These are phyloP conservation scores for Kuschelorhynchus macadamiae DNA, from an alignment of 2,888 invertebrate species.

Conservation along the genomic window DNA sequence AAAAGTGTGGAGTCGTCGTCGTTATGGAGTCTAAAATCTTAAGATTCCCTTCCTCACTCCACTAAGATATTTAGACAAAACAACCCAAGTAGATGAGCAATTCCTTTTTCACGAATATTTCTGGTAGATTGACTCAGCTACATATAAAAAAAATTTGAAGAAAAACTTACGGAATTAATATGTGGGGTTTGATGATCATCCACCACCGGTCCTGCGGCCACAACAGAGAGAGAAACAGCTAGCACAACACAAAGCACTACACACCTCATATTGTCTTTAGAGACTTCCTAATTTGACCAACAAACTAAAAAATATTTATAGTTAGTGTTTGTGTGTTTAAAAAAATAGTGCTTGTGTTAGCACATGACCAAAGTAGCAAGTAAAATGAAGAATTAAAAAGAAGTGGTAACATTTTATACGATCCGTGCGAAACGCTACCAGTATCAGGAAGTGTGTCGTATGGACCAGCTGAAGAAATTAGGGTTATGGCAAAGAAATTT, in stretches of 20 bases:
- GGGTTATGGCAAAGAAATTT: conserved; percentile 60
- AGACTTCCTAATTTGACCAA: conserved; percentile 9
- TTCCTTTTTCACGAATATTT: no score
- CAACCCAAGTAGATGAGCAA: no score
- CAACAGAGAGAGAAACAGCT: conserved; percentile 57
- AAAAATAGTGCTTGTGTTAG: conserved; percentile 49
- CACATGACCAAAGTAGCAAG: conserved; percentile 67
- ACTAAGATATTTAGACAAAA: no score
- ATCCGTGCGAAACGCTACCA: conserved; percentile 54
- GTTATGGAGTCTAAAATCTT: no score
- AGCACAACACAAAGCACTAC: conserved; percentile 67
- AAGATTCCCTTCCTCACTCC: no score
- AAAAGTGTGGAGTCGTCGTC: no score
- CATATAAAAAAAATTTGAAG: no score
- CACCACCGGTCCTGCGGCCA: conserved; percentile 64
- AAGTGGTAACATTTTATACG: conserved; percentile 68
- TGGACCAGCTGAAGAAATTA: conserved; percentile 68
- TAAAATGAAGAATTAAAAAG: conserved; percentile 64
- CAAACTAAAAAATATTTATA: conserved; percentile 16
- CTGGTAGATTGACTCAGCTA: no score
- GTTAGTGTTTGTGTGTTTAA: conserved; percentile 19
- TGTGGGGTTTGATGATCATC: conserved; percentile 63
- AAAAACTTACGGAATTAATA: conserved; percentile 65
- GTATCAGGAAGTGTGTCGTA: conserved; percentile 65
- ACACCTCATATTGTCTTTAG: conserved; percentile 61